These are phyloP conservation scores for Yponomeuta evonymella DNA, from an alignment of 2,888 invertebrate genomes.

Conservation along the genomic window DNA sequence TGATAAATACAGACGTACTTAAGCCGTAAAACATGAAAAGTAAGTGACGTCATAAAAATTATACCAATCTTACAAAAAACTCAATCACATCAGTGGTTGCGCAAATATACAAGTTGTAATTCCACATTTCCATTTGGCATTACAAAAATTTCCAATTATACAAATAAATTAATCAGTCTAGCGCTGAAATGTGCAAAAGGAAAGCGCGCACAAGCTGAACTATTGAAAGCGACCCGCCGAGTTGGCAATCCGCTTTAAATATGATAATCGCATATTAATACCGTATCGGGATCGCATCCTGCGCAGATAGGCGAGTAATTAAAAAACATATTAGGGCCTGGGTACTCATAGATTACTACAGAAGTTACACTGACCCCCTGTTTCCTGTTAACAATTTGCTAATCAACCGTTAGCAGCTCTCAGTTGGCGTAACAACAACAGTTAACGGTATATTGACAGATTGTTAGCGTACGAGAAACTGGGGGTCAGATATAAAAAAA, in stretches of 20 bases:
- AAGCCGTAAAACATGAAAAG: too few species aligned
- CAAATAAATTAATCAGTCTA: constrained; percentile 2
- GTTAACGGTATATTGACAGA: too few species aligned
- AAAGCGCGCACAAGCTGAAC: constrained; percentile 34
- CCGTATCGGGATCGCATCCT: constrained; percentile 8
- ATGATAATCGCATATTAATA: constrained; percentile 42
- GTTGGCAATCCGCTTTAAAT: constrained; percentile 39
- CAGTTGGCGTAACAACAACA: too few species aligned
- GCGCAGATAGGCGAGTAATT: constrained; percentile 40
- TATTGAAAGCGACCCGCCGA: constrained; percentile 44
- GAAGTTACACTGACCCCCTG: neutral
- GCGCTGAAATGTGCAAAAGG: neutral
- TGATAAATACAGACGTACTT: too few species aligned
- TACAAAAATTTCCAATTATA: constrained; percentile 1
- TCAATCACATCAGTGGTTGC: neutral
- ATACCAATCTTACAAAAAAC: neutral
- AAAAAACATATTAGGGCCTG: constrained; percentile 57
- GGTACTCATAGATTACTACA: neutral
- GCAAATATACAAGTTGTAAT: neutral
- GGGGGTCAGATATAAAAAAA: too few species aligned
- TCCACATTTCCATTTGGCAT: neutral
- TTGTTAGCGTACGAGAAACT: too few species aligned
- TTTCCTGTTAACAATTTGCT: neutral
- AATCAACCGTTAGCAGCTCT: too few species aligned
- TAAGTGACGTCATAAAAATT: neutral